These are phyloP conservation scores for Eucera pruinosa DNA, from an alignment of 2,888 invertebrate species.

Conservation along the genomic window DNA sequence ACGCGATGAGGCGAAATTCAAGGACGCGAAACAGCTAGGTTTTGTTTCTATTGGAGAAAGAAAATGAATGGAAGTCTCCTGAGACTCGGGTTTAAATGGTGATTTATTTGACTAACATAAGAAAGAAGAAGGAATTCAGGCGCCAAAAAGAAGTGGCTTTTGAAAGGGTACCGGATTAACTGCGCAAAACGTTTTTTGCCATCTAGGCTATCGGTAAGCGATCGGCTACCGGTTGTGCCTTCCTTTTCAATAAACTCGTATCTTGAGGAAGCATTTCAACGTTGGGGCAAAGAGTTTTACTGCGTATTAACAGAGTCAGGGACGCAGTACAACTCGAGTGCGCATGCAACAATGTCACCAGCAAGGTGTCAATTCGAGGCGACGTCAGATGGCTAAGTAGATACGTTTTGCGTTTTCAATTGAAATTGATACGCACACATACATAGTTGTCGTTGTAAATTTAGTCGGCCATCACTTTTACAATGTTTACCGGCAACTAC, in stretches of 20 bases:
- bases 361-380: constrained; percentile 1
- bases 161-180: neutral
- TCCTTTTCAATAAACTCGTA: neutral
- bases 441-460: constrained; percentile 3
- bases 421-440: neutral
- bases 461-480: constrained; percentile 22
- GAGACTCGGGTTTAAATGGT: neutral
- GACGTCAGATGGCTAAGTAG: neutral
- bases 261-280: neutral
- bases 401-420: constrained; percentile 12
- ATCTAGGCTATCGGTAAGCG: constrained; percentile 8
- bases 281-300: constrained; percentile 12
- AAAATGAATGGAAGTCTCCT: neutral
- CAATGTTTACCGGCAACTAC: constrained; percentile 7
- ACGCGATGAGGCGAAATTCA: constrained; percentile 8
- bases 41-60: neutral
- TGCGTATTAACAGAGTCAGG: constrained; percentile 65
- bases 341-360: neutral
- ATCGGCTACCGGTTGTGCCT: constrained; percentile 14
- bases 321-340: constrained; percentile 7
- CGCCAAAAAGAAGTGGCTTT: neutral
- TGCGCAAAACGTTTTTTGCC: constrained; percentile 29
- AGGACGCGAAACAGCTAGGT: constrained; percentile 6
- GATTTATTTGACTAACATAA: constrained; percentile 7
- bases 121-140: neutral